A percentile compares a stretch with the other conserved stretches of the same genome.
These are phyloP conservation scores for Aphodius granarius DNA, from an alignment of 2,888 invertebrate genomes.

Conservation along the genomic window DNA sequence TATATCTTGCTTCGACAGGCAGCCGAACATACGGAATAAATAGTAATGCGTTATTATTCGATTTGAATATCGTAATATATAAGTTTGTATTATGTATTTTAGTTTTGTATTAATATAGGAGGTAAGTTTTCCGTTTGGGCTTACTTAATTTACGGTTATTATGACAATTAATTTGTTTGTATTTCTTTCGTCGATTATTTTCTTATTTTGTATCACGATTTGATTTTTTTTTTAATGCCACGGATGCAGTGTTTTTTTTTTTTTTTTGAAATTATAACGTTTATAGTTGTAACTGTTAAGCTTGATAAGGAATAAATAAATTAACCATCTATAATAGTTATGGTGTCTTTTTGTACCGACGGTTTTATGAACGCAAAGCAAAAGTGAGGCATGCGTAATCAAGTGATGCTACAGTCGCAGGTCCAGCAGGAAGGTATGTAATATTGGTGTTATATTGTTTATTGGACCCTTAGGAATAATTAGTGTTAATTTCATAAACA, in stretches of 20 bases:
- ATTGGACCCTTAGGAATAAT: no score
- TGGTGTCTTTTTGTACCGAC: no score
- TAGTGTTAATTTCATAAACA: no score
- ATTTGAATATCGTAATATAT: neutral
- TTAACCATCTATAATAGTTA: no score
- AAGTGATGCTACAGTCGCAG: no score
- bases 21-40: conserved; percentile 61
- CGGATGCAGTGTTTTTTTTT: neutral
- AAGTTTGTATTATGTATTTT: neutral
- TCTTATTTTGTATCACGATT: neutral
- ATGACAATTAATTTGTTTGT: neutral
- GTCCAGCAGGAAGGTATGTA: no score
- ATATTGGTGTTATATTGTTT: no score
- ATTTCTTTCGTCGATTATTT: neutral
- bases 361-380: no score
- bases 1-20: conserved; percentile 93
- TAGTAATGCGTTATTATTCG: neutral
- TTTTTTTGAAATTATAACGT: neutral
- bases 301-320: neutral
- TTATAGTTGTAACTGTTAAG: neutral
- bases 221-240: neutral
- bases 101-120: neutral
- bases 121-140: neutral
- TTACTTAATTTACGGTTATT: neutral
- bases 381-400: no score